Evolutionary conservation across 1,140 invertebrate genomes (phyloP).

Genomic region (Coptotermes formosanus): DNA sequence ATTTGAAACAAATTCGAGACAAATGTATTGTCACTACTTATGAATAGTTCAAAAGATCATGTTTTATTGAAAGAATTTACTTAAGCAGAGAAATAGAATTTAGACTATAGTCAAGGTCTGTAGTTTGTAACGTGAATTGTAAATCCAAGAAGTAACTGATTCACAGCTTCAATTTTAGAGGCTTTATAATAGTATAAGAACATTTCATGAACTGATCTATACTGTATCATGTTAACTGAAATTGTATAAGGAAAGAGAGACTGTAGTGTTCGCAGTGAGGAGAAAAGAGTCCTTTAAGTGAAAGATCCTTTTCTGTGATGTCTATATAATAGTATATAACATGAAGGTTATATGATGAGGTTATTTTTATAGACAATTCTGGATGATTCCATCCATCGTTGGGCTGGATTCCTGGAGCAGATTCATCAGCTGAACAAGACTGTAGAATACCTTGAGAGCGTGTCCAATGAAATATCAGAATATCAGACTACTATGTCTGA

Average conservation of each 20-base stretch:
- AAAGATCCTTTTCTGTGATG: not conserved
- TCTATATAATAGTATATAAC: not conserved
- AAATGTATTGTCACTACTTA: not conserved
- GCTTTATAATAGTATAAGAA: no score
- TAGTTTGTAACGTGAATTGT: no score
- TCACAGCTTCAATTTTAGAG: no score
- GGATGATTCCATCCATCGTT: constrained; percentile 88
- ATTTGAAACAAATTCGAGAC: no score
- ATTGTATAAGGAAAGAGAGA: no score
- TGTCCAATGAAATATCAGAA: constrained; percentile 69
- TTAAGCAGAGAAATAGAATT: no score
- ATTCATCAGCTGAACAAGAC: constrained; percentile 82
- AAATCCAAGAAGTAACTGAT: no score
- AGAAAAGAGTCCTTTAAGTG: no score
- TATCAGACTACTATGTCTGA: constrained; percentile 79
- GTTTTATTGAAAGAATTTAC: not conserved
- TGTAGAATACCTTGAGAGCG: constrained; percentile 71
- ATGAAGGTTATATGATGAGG: not conserved
- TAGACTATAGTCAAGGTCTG: no score
- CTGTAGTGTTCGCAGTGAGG: no score
- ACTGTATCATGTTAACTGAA: no score
- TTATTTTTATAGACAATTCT: constrained; percentile 56
- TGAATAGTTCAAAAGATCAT: not conserved
- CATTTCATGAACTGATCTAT: no score
- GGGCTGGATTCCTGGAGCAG: constrained; percentile 84